Conservation (phyloP, 1,140 invertebrate genomes). For the Musca domestica region DNA sequence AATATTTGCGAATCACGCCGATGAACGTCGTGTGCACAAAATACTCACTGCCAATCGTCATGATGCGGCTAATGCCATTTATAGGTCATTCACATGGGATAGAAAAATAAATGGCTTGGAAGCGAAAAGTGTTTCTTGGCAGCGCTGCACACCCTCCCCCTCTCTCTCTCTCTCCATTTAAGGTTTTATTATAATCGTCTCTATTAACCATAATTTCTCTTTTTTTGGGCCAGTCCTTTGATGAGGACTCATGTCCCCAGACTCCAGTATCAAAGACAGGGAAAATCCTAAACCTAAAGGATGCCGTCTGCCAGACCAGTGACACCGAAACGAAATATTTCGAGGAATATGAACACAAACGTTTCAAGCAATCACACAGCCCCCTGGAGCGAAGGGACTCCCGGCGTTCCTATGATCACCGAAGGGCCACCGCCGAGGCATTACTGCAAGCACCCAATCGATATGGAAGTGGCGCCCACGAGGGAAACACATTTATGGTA, state of each 20-base stretch:
- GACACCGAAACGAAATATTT: conserved; percentile 41
- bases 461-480: conserved; percentile 31
- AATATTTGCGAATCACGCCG: too few relatives aligned
- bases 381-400: conserved; percentile 14
- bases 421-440: conserved; percentile 46
- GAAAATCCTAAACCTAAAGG: conserved; percentile 34
- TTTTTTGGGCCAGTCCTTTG: not conserved
- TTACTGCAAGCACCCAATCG: conserved; percentile 30
- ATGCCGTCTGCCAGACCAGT: conserved; percentile 51
- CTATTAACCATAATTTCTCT: too few relatives aligned
- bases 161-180: too few relatives aligned
- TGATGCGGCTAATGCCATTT: too few relatives aligned
- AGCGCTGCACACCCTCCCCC: too few relatives aligned
- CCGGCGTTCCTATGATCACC: conserved; percentile 33
- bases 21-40: too few relatives aligned
- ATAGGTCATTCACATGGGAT: too few relatives aligned
- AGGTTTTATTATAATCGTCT: too few relatives aligned
- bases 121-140: too few relatives aligned
- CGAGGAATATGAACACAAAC: conserved; percentile 31
- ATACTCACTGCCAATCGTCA: too few relatives aligned
- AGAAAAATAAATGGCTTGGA: too few relatives aligned
- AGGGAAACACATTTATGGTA: conserved; percentile 50
- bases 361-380: not conserved
- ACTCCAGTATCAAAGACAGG: conserved; percentile 19
- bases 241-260: not conserved